These are phyloP conservation scores for Germaria angustata DNA, from an alignment of 2,888 invertebrate species.

Conservation along the genomic window DNA sequence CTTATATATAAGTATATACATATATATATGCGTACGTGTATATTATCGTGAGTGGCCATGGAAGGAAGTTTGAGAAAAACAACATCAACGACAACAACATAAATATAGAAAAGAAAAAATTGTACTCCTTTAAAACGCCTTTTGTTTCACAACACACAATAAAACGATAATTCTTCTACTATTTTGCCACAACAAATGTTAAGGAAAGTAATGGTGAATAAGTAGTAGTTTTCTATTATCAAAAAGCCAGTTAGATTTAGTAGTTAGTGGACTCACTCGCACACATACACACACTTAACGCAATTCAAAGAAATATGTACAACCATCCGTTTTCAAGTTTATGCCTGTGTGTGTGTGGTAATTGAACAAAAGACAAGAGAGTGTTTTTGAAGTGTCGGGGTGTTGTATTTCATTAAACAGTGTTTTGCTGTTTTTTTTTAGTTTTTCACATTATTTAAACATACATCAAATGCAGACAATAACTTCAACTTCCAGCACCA, in stretches of 20 bases:
- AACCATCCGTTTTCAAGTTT: not conserved
- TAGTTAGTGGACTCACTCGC: not conserved
- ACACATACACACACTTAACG: not conserved
- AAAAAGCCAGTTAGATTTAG: not conserved
- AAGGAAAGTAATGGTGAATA: conserved; percentile 6
- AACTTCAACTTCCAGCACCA: not conserved
- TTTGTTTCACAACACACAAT: conserved; percentile 39
- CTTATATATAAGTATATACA: not conserved
- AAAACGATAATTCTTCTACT: conserved; percentile 47
- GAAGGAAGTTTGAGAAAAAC: conserved; percentile 29
- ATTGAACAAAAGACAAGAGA: not conserved
- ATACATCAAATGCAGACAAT: conserved; percentile 43
- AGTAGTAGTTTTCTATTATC: conserved; percentile 36
- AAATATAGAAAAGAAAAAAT: conserved; percentile 5
- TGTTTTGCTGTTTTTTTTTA: conserved; percentile 19
- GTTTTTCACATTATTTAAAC: conserved; percentile 3
- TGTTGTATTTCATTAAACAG: not conserved
- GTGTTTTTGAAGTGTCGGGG: not conserved
- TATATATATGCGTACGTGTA: not conserved
- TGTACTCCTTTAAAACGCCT: conserved; percentile 38
- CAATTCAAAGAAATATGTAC: too few relatives aligned
- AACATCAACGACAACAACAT: not conserved
- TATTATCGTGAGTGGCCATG: conserved; percentile 1
- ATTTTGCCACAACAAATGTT: conserved; percentile 25
- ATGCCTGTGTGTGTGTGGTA: not conserved